These are phyloP conservation scores for Typhlichthys eigenmanni DNA, from an alignment of 2,797 vertebrate species.

Conservation along the genomic window DNA sequence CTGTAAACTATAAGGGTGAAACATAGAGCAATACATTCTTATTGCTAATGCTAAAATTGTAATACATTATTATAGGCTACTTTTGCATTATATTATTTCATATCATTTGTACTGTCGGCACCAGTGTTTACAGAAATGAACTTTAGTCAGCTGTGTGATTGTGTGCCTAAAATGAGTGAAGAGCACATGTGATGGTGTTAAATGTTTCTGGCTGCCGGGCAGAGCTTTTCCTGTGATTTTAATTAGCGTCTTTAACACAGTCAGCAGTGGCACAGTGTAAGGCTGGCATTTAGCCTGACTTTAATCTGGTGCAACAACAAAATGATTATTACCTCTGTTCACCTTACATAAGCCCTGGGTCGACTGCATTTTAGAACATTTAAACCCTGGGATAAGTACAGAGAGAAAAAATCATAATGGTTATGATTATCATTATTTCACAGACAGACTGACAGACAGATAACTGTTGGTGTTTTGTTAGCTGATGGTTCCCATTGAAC, in stretches of 20 bases:
- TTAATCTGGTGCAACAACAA: slow-evolving; percentile 61
- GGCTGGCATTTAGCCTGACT: slow-evolving; percentile 59
- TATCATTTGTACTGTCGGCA: slow-evolving; percentile 26
- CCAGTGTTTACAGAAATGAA: slow-evolving; percentile 27
- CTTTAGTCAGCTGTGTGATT: slow-evolving; percentile 13
- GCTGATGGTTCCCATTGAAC: too few species aligned
- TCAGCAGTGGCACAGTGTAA: slow-evolving; percentile 45
- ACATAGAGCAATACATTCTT: slow-evolving; percentile 2
- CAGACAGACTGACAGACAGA: too few species aligned
- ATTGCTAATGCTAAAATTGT: too few species aligned
- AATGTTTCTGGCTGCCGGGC: slow-evolving; percentile 60
- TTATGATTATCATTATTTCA: too few species aligned
- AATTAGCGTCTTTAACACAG: slow-evolving; percentile 75
- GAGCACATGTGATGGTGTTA: slow-evolving; percentile 54
- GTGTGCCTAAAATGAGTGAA: slow-evolving; percentile 35
- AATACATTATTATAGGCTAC: not conserved
- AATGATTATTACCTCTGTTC: slow-evolving; percentile 71
- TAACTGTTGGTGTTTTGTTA: too few species aligned
- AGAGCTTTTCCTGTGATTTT: slow-evolving; percentile 71
- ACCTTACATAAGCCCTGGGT: slow-evolving; percentile 62
- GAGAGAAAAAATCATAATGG: too few species aligned
- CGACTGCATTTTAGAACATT: slow-evolving; percentile 55
- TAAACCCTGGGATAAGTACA: slow-evolving; percentile 50
- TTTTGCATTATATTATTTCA: slow-evolving; percentile 18
- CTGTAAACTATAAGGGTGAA: not conserved